Evolutionary conservation across 2,888 invertebrate species (phyloP).

Genomic region (Polydrusus tereticollis): DNA sequence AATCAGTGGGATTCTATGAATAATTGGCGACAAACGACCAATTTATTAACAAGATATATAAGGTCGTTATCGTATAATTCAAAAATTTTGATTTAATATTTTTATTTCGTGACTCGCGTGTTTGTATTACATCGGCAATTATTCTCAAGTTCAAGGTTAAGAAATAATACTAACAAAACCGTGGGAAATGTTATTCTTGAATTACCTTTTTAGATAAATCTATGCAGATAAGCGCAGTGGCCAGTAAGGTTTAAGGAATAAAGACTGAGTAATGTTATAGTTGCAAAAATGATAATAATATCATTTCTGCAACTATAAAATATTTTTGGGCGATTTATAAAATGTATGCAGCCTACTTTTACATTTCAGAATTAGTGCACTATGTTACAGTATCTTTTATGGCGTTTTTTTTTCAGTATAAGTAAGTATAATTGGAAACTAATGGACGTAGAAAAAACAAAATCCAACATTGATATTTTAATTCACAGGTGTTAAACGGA

Average conservation of each 20-base stretch:
- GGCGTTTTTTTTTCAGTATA: too few species aligned
- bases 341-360: too few species aligned
- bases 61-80: neutral
- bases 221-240: conserved; percentile 12
- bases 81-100: too few species aligned
- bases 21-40: neutral
- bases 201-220: conserved; percentile 39
- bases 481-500: too few species aligned
- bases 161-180: conserved; percentile 36
- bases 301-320: neutral
- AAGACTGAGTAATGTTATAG: too few species aligned
- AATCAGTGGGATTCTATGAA: neutral
- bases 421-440: too few species aligned
- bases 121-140: neutral
- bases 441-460: too few species aligned
- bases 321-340: neutral
- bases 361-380: too few species aligned
- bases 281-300: too few species aligned
- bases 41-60: neutral
- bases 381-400: too few species aligned
- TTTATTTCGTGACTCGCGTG: too few species aligned
- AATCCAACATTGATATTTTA: too few species aligned
- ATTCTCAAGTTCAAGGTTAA: conserved; percentile 37
- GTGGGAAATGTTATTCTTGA: conserved; percentile 32
- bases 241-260: conserved; percentile 13